phyloP scores from a whole-genome alignment of 2,888 invertebrate species.

The Philaethria dido region DNA sequence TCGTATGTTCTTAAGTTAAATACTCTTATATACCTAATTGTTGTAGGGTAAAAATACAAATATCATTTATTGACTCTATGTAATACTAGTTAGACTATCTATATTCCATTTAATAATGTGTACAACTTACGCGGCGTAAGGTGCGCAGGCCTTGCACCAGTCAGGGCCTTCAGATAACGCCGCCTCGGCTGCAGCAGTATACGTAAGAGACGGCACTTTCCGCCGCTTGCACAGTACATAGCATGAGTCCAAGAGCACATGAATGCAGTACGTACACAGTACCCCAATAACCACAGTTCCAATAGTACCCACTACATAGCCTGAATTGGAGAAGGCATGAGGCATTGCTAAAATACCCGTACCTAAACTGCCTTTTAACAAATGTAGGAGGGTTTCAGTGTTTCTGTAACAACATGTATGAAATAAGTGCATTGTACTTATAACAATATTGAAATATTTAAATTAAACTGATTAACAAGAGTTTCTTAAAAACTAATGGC shows the following conservation, averaged over 20 bases:
- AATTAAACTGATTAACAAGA: neutral
- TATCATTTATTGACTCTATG: neutral
- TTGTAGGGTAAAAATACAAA: no score
- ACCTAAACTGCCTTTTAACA: slow-evolving; percentile 95
- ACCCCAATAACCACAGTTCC: slow-evolving; percentile 93
- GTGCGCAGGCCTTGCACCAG: slow-evolving; percentile 85
- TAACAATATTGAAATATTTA: neutral
- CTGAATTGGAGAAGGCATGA: slow-evolving; percentile 92
- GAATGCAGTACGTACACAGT: slow-evolving; percentile 97
- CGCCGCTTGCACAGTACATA: slow-evolving; percentile 85
- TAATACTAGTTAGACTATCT: neutral
- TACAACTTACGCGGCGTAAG: slow-evolving; percentile 86
- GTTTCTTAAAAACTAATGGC: neutral
- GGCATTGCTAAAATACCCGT: slow-evolving; percentile 97
- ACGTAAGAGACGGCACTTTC: slow-evolving; percentile 87
- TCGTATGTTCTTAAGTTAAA: neutral
- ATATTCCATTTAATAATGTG: no score
- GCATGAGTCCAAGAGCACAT: slow-evolving; percentile 90
- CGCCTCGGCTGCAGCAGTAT: slow-evolving; percentile 91
- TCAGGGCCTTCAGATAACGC: slow-evolving; percentile 91
- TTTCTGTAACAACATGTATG: slow-evolving; percentile 80
- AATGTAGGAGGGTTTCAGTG: slow-evolving; percentile 91
- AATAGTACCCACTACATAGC: slow-evolving; percentile 90
- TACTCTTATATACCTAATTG: no score
- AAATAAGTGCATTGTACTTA: no score